Evolutionary conservation across 2,888 invertebrate genomes (phyloP), one percentile per base, ranked within the genome.

Genomic region (Cataglyphis rosenhaueri): DNA sequence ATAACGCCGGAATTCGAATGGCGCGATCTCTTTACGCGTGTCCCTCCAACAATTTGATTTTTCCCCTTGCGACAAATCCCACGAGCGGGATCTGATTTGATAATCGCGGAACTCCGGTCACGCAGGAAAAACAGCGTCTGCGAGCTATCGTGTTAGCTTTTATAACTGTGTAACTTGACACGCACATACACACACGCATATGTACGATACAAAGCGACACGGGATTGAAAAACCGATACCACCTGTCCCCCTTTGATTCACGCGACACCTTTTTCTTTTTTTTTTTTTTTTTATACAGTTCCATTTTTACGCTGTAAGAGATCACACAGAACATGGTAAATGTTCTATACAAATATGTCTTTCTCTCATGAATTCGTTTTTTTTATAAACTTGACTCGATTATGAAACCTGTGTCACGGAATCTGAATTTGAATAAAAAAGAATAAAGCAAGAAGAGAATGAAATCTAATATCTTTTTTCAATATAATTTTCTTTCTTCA

Each of bases 151-250:
- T 68, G 70, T 59, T 12, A 15, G 41, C 71, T 32, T 59, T 59
- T 59, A n/a, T 5, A 38, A 21, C 29, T 32, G 78, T 41, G 3
- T 32, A 44, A 44, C 71, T 59, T 57, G 25, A 41, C 32, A 21
- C 68, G 57, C 44, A 44, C 44, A 44, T 15, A 15, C 3, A 44
- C 44, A 44, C 15, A 12, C 18, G 15, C 5, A 15, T 15, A 44
- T 44, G 44, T 44, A 44, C 38, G 1, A 32, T 70, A 78, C 78
- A 70, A 70, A 78, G 59, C 41, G 32, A 78, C 78, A 35, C 59
- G 21, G 59, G 71, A 78, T 70, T 59, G 78, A 70, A 78, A 78
- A 78, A 44, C 71, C 78, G 78, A 78, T 78, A 78, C 44, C n/a
- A 59, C 59, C 44, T 68, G 57, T 78, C 44, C 44, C 71, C 8